A percentile compares a stretch with the other conserved stretches of the same genome.
Evolutionary conservation across 2,797 vertebrate species (phyloP).

Genomic region (Enteromius thamalakanensis): DNA sequence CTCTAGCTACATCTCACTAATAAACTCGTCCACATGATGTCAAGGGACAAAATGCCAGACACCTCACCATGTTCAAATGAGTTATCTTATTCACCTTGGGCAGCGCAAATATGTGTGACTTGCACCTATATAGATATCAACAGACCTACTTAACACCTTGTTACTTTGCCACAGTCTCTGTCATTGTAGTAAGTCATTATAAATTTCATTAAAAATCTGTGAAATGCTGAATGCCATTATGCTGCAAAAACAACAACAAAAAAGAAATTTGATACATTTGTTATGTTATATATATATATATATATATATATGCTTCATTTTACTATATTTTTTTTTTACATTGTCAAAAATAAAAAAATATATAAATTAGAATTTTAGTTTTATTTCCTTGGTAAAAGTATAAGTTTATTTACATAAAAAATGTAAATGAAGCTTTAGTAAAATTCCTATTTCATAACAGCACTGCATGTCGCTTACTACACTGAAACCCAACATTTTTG

Average conservation of each 20-base stretch:
- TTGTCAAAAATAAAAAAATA: too few species aligned
- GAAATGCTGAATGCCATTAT: neutral
- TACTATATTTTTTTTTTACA: neutral
- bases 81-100: constrained; percentile 3
- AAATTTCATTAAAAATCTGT: neutral
- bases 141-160: neutral
- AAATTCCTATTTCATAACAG: neutral
- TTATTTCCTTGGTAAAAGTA: neutral
- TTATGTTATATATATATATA: too few species aligned
- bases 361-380: neutral
- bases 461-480: neutral
- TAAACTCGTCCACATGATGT: constrained; percentile 14
- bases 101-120: constrained; percentile 20
- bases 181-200: neutral
- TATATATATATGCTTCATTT: too few species aligned
- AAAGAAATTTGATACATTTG: too few species aligned
- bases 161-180: neutral
- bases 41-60: constrained; percentile 8
- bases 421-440: neutral
- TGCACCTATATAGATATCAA: neutral
- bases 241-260: neutral
- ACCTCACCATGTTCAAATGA: constrained; percentile 18
- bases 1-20: neutral
- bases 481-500: neutral
- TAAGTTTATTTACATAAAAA: neutral